Percentiles rank a stretch among this genome's conserved stretches.
Conservation (phyloP, 2,113 vertebrate species). For the Rhineura floridana region DNA sequence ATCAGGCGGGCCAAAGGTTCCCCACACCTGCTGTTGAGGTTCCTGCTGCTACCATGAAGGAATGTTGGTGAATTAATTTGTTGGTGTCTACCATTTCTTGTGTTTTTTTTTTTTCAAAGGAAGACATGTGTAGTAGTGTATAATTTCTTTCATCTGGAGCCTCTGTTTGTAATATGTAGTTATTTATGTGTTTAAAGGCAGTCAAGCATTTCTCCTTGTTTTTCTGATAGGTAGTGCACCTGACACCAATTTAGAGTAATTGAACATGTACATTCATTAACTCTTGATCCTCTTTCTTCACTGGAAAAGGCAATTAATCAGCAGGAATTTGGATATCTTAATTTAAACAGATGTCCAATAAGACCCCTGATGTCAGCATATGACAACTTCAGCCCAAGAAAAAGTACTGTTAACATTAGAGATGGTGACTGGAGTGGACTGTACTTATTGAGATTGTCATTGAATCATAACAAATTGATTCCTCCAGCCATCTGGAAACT, state of each 20-base stretch:
- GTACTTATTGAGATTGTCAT: neutral
- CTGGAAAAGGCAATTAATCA: constrained; percentile 50
- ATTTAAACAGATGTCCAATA: constrained; percentile 48
- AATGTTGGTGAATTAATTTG: neutral
- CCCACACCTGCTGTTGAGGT: too few species aligned
- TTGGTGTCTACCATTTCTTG: neutral
- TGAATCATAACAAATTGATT: neutral
- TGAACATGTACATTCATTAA: constrained; percentile 55
- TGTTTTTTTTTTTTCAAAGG: neutral
- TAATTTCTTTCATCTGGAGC: neutral
- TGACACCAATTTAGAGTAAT: constrained; percentile 48
- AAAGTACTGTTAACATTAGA: neutral
- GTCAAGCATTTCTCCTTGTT: neutral
- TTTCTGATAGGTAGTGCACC: neutral
- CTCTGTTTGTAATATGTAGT: neutral
- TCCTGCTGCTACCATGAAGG: neutral
- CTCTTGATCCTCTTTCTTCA: constrained; percentile 52
- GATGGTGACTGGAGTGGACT: neutral
- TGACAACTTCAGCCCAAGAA: constrained; percentile 29
- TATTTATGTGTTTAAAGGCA: neutral
- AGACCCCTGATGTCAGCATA: constrained; percentile 9
- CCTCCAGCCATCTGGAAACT: constrained; percentile 35
- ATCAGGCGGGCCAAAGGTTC: too few species aligned
- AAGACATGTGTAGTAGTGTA: neutral
- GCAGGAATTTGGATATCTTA: constrained; percentile 48